Evolutionary conservation across 2,888 invertebrate species (phyloP), one percentile per base, ranked within the genome.

Genomic region (Acronicta leporina): DNA sequence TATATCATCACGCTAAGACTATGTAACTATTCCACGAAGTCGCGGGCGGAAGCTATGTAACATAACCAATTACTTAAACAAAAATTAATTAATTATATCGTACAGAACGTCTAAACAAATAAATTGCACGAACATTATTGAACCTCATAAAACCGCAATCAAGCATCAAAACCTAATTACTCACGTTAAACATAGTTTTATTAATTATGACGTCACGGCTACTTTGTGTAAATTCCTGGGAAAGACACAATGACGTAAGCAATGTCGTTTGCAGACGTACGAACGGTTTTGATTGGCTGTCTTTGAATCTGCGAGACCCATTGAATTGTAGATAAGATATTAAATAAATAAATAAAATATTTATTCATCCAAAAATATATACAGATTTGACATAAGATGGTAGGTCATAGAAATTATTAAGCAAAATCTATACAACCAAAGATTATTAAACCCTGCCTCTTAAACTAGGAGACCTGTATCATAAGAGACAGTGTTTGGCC

Each of bases 151-250:
- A 54, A 60, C 25, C 20, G 11, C 43, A 44, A 38, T 49, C 8
- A 60, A 60, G 35, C 52, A 56, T 48, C n/a, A 40, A 64, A 20
- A 55, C n/a, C 48, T 53, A 45, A 45, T 60, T 42, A 73, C 52
- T 50, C 30, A 20, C 52, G 30, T 15, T 52, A n/a, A 33, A 50
- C 30, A 25, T 40, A 10, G 30, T 43, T 38, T 20, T 44, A 44
- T 53, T 53, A 53, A 38, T 44, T 46, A 46, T 56, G 49, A 53
- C 52, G 68, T 61, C 54, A 60, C 13, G 30, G 6, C n/a, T 42
- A 25, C n/a, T 10, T 40, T 53, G 15, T 40, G 41, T 35, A n/a
- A 52, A 50, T 46, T 41, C n/a, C 25, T 35, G 7, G 35, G 33
- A 42, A 52, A 35, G 7, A 63, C 16, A 9, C 5, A 49, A 30